Conservation (phyloP, 2,113 vertebrate genomes). For the Rhodinocichla rosea region DNA sequence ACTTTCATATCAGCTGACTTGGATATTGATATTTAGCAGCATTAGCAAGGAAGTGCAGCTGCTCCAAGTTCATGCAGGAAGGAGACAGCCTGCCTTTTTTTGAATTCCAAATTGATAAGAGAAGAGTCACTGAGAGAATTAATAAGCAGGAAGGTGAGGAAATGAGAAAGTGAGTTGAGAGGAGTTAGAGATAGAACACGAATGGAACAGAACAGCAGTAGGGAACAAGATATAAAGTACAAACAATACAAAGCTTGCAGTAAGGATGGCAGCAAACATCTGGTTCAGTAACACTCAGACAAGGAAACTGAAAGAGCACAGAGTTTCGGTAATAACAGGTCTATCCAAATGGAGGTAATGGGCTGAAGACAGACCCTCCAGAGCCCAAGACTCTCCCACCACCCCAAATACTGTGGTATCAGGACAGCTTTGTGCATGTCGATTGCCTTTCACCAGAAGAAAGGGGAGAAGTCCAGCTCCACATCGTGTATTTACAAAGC, state of each 20-base stretch:
- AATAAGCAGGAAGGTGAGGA: neutral
- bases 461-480: neutral
- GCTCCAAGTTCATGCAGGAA: neutral
- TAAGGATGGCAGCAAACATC: fast-evolving
- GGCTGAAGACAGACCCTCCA: neutral
- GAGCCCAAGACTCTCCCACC: neutral
- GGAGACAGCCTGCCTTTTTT: neutral
- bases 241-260: neutral
- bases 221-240: neutral
- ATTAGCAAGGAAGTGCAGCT: neutral
- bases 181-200: neutral
- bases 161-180: neutral
- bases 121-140: neutral
- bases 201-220: neutral
- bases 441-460: neutral
- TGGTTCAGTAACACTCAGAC: neutral
- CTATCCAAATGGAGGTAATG: neutral
- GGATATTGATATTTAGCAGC: neutral
- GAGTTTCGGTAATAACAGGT: neutral
- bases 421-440: neutral
- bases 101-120: neutral
- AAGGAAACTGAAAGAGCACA: neutral
- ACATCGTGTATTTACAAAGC: neutral
- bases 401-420: neutral
- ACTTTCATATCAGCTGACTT: neutral